Conservation (phyloP, 2,888 invertebrate genomes). For the Xestobium rufovillosum region DNA sequence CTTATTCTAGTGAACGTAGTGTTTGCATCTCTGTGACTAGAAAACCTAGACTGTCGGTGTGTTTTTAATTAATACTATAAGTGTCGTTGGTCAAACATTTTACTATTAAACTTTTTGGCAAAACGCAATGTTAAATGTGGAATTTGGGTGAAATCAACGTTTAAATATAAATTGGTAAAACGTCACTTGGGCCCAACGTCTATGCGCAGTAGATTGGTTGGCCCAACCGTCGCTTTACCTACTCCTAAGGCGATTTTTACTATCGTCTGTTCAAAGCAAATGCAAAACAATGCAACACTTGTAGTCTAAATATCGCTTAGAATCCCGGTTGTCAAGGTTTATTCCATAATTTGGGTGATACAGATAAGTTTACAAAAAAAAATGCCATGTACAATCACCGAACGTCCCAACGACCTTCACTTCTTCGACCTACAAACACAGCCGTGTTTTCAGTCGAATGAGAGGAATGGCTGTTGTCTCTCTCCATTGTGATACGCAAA, state of each 20-base stretch:
- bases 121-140: constrained; percentile 43
- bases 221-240: too few species aligned
- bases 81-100: constrained; percentile 43
- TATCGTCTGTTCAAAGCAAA: constrained; percentile 20
- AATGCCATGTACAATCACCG: too few species aligned
- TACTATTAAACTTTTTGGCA: constrained; percentile 43
- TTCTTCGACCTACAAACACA: neutral
- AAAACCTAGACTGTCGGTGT: constrained; percentile 38
- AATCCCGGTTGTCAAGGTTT: constrained; percentile 35
- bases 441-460: too few species aligned
- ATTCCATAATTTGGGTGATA: too few species aligned
- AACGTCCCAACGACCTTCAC: too few species aligned
- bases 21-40: constrained; percentile 25
- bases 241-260: constrained; percentile 1
- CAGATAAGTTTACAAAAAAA: too few species aligned
- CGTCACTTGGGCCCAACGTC: too few species aligned
- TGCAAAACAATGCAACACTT: constrained; percentile 35
- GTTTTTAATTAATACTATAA: constrained; percentile 37
- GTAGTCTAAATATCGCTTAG: constrained; percentile 22
- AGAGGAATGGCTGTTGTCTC: too few species aligned
- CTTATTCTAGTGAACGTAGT: constrained; percentile 31
- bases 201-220: too few species aligned
- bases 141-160: constrained; percentile 46
- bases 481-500: too few species aligned
- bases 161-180: constrained; percentile 3